phyloP scores from a whole-genome alignment of 1,140 invertebrate species.

The Heliconius congener region DNA sequence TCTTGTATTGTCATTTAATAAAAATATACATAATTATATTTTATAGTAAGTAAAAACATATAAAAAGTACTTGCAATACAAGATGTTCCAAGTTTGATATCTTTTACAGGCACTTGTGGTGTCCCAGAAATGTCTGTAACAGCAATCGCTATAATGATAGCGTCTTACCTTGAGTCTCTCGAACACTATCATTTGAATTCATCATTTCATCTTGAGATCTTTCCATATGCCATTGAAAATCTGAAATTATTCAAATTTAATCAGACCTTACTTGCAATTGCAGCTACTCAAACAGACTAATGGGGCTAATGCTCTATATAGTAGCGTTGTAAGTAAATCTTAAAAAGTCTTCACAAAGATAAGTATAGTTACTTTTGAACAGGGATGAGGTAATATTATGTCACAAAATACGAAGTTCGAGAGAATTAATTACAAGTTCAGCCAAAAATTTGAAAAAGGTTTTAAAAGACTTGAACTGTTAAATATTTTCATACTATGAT shows the following conservation, averaged over 20 bases:
- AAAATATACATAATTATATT: not conserved
- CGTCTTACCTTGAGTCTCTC: conserved; percentile 81
- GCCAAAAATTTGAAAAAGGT: too few species aligned
- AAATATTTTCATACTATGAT: too few species aligned
- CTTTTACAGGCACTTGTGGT: conserved; percentile 32
- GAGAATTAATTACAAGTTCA: too few species aligned
- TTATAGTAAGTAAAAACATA: not conserved
- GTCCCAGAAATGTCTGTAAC: conserved; percentile 32
- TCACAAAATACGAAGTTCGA: too few species aligned
- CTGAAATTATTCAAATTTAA: conserved; percentile 54
- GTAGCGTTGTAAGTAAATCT: too few species aligned
- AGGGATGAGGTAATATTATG: too few species aligned
- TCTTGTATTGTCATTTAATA: conserved; percentile 50
- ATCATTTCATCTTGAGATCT: conserved; percentile 80
- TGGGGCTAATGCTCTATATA: too few species aligned
- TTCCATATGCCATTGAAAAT: conserved; percentile 81
- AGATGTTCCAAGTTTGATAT: conserved; percentile 49
- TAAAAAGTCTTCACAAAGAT: too few species aligned
- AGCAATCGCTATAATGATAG: conserved; percentile 36
- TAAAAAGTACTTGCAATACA: conserved; percentile 47
- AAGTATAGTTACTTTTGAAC: too few species aligned
- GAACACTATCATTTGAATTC: conserved; percentile 75
- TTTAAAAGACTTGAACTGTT: too few species aligned
- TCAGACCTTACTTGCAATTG: not conserved
- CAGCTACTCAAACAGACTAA: not conserved